These are phyloP conservation scores for Eriosoma lanigerum DNA, from an alignment of 1,140 invertebrate species.

Conservation along the genomic window DNA sequence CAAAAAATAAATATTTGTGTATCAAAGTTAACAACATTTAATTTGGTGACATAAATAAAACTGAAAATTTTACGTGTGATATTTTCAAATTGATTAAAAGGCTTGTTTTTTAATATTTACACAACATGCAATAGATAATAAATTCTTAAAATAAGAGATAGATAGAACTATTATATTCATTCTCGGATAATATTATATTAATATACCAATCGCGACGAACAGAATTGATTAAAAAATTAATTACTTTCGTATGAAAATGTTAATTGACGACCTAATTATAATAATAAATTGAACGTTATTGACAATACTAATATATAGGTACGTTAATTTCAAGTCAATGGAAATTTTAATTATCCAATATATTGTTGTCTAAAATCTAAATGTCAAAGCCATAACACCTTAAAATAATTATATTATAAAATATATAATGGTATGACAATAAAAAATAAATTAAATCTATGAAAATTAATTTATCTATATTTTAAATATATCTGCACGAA, in stretches of 20 bases:
- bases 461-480: too few species aligned
- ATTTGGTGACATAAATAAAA: too few species aligned
- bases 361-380: background rate
- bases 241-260: background rate
- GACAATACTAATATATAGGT: background rate
- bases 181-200: background rate
- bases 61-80: too few species aligned
- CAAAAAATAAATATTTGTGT: too few species aligned
- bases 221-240: background rate
- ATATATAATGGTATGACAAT: too few species aligned
- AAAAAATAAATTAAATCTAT: too few species aligned
- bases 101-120: background rate
- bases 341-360: slow-evolving; percentile 8
- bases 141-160: background rate
- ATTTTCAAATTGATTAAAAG: too few species aligned
- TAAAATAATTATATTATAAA: background rate
- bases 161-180: background rate
- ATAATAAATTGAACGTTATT: background rate
- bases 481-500: too few species aligned
- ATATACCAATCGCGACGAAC: background rate
- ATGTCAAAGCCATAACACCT: background rate
- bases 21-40: too few species aligned
- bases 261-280: background rate
- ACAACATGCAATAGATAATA: background rate
- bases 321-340: slow-evolving; percentile 1